phyloP scores from a whole-genome alignment of 2,797 vertebrate genomes.

The Tachyglossus aculeatus region DNA sequence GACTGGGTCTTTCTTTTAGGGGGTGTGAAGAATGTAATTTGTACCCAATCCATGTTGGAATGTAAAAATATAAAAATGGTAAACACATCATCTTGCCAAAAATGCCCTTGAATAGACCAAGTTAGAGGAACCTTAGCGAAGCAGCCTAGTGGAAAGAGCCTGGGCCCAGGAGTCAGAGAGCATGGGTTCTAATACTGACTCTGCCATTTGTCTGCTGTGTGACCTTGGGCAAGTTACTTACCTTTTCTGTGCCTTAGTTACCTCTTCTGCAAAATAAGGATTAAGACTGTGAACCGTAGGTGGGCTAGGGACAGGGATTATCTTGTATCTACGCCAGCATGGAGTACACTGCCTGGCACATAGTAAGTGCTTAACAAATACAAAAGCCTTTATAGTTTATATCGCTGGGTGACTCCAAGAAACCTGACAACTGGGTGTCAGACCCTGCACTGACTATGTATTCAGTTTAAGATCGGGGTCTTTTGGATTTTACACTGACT shows the following conservation, averaged over 20 bases:
- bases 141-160: background rate
- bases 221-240: slow-evolving; percentile 15
- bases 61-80: background rate
- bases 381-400: too few species aligned
- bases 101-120: slow-evolving; percentile 2
- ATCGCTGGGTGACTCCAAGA: too few species aligned
- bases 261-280: too few species aligned
- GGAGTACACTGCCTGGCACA: too few species aligned
- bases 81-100: slow-evolving; percentile 2
- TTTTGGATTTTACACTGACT: background rate
- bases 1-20: background rate
- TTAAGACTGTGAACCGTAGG: too few species aligned
- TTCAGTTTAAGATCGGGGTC: slow-evolving; percentile 5
- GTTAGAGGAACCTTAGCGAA: too few species aligned
- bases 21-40: too few species aligned
- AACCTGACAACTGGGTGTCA: too few species aligned
- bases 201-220: background rate
- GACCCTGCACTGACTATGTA: background rate
- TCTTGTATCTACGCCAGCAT: too few species aligned
- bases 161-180: background rate
- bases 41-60: too few species aligned
- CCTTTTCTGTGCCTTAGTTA: background rate
- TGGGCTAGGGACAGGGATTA: too few species aligned
- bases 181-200: background rate
- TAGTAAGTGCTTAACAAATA: too few species aligned